Evolutionary conservation across 2,888 invertebrate genomes (phyloP), one percentile per base, ranked within the genome.

Genomic region (Morpho helenor): DNA sequence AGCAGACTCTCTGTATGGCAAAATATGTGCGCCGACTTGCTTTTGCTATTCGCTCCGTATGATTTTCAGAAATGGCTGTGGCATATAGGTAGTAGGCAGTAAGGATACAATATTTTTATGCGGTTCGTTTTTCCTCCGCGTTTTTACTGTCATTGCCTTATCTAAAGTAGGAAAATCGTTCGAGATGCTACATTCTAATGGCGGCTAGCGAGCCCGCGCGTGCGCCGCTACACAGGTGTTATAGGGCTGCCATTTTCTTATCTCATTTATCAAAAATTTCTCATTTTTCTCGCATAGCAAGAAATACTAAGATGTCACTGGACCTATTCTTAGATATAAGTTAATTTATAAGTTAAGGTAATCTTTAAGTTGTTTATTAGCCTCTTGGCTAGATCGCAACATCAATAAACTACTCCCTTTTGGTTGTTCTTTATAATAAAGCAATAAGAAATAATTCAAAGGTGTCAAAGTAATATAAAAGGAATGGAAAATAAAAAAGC

Each of bases 91-190:
- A 42, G 55, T 16, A 10, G 49, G 55, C 44, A 79, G 77, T 77
- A 82, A 80, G 87, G 84, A 86, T 88, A 84, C 88, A 88, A 90
- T 90, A 89, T 90, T 90, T 90, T 88, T 90, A 90, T 89, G 82
- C 84, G 65, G 73, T 76, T 51, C 76, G 84, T 89, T 88, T 89
- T 89, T 87, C 84, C 82, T 81, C 71, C 71, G 79, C 65, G 87
- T 89, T 89, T 90, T 89, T 90, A 84, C 79, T 72, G 73, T 79
- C 84, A 87, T 87, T 83, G 83, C 84, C 79, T 80, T 79, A 79
- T 84, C 90, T 89, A 83, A 86, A 89, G 87, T 89, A 84, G 90
- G 90, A 90, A 86, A 88, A 88, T 87, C 82, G 81, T 73, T 79
- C 74, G 83, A 82, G 88, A 87, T 82, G 86, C 83, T 81, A 86